Evolutionary conservation across 37 sponge, comb jelly and placozoan genomes (phyloP), one percentile per base, ranked within the genome.

Genomic region (Beroe ovata): DNA sequence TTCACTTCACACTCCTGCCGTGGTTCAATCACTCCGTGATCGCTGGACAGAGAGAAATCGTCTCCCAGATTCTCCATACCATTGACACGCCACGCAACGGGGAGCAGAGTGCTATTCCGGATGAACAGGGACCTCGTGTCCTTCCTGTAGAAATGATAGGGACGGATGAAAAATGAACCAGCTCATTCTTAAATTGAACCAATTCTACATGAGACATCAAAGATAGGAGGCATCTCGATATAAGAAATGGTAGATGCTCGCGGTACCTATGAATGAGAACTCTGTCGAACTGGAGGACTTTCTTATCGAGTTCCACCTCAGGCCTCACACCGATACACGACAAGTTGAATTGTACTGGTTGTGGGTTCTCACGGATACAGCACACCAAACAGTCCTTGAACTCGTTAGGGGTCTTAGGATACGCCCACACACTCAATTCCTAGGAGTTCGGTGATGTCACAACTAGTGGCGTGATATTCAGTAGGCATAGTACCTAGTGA

Each of bases 61-160:
- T 97, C 96, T 8, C 96, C 99, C 37, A 94, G 64, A 32, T 61
- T 84, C 22, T 97, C 99, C 60, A 91, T 72, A 21, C 95, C 96
- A 90, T 92, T 93, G 32, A 97, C 91, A 47, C 93, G 92, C 99
- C 99, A 97, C 0, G 93, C 94, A 29, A 94, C 99, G 29, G 99
- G 96, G 0, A 97, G 91, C 30, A 95, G 88, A 0, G 95, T 94
- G 64, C 88, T 89, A 89, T 97, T 97, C 59, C 91, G 72, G 16
- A 97, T 71, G 39, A 92, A 91, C 22, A 97, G 88, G 22, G 91
- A 91, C 33, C 92, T 91, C 0, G 95, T 93, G 89, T 95, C 94
- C 38, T 94, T 93, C 71, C 99, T 92, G 71, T n/a, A n/a, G n/a
- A n/a, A n/a, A n/a, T n/a, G n/a, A n/a, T n/a, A n/a, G n/a, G n/a